Evolutionary conservation across 1,140 invertebrate genomes (phyloP).

Genomic region (Drosophila rufa): DNA sequence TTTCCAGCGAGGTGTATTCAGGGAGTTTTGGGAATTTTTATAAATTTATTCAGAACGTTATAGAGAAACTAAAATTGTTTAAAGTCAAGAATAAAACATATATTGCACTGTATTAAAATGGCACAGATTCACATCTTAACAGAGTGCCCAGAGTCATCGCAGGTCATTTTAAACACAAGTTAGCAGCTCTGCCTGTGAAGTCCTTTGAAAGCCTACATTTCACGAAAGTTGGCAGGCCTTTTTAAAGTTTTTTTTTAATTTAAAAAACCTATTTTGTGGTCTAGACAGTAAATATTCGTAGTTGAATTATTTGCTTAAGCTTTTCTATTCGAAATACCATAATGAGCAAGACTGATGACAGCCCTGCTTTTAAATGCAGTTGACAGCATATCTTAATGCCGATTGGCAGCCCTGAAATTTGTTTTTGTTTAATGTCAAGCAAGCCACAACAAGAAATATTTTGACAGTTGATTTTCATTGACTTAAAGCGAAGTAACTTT

Average conservation of each 20-base stretch:
- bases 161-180: too few species aligned
- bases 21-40: background rate
- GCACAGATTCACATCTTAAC: background rate
- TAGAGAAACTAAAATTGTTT: background rate
- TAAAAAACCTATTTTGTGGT: background rate
- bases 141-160: background rate
- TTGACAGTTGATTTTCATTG: background rate
- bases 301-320: too few species aligned
- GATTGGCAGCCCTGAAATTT: background rate
- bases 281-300: too few species aligned
- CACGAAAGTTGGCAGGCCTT: background rate
- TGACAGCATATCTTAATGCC: background rate
- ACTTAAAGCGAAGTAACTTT: background rate
- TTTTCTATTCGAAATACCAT: background rate
- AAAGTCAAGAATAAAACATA: background rate
- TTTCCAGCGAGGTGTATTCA: background rate
- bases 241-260: too few species aligned
- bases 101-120: background rate
- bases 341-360: background rate
- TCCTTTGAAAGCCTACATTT: too few species aligned
- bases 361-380: too few species aligned
- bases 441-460: background rate
- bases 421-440: background rate
- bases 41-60: background rate
- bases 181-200: too few species aligned